phyloP scores from a whole-genome alignment of 2,888 invertebrate genomes.

The Caenorhabditis macrosperma region DNA sequence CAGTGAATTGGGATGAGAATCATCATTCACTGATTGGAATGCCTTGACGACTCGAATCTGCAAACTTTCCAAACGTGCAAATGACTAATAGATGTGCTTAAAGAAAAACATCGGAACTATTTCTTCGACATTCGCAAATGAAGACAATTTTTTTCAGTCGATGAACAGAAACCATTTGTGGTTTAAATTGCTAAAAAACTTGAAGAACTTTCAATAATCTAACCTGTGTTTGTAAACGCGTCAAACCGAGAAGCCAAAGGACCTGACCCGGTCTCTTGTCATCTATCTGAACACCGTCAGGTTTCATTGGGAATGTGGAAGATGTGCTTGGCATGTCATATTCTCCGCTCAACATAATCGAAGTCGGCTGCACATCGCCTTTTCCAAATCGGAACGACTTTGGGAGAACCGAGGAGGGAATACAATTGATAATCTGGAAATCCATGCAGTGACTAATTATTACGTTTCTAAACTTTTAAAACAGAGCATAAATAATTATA shows the following conservation, averaged over 20 bases:
- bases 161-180: no score
- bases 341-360: slow-evolving; percentile 75
- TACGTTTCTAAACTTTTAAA: background rate
- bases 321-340: slow-evolving; percentile 66
- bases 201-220: no score
- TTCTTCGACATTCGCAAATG: no score
- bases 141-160: no score
- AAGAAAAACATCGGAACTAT: no score
- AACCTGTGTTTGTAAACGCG: slow-evolving; percentile 79
- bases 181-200: no score
- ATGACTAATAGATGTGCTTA: no score
- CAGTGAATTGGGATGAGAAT: slow-evolving; percentile 77
- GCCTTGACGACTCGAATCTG: slow-evolving; percentile 80
- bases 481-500: no score
- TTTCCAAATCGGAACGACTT: slow-evolving; percentile 78
- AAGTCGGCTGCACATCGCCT: slow-evolving; percentile 78
- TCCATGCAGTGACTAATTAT: background rate
- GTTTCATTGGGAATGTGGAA: slow-evolving; percentile 51
- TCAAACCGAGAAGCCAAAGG: slow-evolving; percentile 78
- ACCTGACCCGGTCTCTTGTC: slow-evolving; percentile 77
- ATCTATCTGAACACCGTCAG: slow-evolving; percentile 23
- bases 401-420: slow-evolving; percentile 76
- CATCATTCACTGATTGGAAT: slow-evolving; percentile 76
- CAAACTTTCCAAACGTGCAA: no score
- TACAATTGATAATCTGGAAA: slow-evolving; percentile 75